Evolutionary conservation across 2,888 invertebrate species (phyloP).

Genomic region (Rhagonycha fulva): DNA sequence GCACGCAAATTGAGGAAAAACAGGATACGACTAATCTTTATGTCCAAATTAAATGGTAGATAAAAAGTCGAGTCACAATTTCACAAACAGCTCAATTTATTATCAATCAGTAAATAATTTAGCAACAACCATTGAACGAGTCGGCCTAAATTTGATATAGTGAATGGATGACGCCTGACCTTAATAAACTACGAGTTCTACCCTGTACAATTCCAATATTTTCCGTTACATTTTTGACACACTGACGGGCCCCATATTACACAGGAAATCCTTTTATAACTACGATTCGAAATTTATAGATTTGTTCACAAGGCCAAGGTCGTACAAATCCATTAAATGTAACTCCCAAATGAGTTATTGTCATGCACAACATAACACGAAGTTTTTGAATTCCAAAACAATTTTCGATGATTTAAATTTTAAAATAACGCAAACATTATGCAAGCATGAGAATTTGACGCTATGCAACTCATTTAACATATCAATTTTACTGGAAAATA

Average conservation of each 20-base stretch:
- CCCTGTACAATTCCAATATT: background rate
- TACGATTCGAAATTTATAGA: background rate
- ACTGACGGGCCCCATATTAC: background rate
- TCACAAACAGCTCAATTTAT: background rate
- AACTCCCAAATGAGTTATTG: background rate
- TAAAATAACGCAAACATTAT: background rate
- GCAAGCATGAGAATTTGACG: background rate
- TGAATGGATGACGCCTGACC: background rate
- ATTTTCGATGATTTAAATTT: background rate
- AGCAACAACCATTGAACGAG: background rate
- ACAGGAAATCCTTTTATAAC: background rate
- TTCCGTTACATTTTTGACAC: background rate
- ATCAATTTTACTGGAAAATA: too few species aligned
- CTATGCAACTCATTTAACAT: background rate
- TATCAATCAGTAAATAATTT: background rate
- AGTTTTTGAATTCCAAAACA: background rate
- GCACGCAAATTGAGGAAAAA: background rate
- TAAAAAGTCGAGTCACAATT: background rate
- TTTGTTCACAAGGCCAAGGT: background rate
- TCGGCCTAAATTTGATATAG: too few species aligned
- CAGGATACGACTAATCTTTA: background rate
- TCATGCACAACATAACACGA: background rate
- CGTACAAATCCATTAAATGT: background rate
- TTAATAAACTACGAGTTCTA: background rate
- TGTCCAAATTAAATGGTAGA: background rate